Conservation (phyloP, 2,797 vertebrate species). For the Aplochiton taeniatus region DNA sequence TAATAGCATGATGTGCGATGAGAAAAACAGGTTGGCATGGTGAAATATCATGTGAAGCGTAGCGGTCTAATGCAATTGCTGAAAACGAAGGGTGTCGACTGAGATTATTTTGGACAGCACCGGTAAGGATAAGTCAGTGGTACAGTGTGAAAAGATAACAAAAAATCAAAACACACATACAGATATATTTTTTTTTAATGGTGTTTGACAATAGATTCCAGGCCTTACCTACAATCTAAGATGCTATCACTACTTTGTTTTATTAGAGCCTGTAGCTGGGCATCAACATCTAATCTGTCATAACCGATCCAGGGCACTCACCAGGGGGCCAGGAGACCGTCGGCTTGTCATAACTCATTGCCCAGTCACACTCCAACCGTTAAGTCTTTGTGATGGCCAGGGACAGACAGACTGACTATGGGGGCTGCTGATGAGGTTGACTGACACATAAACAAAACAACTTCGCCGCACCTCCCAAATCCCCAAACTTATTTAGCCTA, state of each 20-base stretch:
- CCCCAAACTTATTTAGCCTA: too few relatives aligned
- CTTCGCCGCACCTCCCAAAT: not conserved
- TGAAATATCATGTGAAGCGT: too few relatives aligned
- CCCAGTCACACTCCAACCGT: conserved; percentile 15
- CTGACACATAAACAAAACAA: conserved; percentile 2
- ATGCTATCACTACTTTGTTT: conserved; percentile 15
- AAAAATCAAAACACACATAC: conserved; percentile 13
- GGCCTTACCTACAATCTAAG: not conserved
- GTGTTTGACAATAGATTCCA: too few relatives aligned
- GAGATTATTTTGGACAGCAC: too few relatives aligned
- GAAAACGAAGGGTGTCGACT: too few relatives aligned
- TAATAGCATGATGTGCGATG: too few relatives aligned
- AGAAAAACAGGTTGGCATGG: too few relatives aligned
- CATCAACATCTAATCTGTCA: too few relatives aligned
- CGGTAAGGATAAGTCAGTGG: too few relatives aligned
- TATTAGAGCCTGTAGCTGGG: too few relatives aligned
- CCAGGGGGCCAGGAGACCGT: not conserved
- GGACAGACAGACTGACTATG: conserved; percentile 9
- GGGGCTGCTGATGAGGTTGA: conserved; percentile 4
- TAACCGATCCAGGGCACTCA: not conserved
- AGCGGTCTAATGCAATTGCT: too few relatives aligned
- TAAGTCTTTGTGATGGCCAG: conserved; percentile 3
- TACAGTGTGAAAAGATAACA: not conserved
- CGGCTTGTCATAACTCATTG: conserved; percentile 6
- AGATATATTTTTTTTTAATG: too few relatives aligned